Base-by-base conservation (phyloP, 2,888 invertebrate species). In the Caenorhabditis parvicauda region DNA sequence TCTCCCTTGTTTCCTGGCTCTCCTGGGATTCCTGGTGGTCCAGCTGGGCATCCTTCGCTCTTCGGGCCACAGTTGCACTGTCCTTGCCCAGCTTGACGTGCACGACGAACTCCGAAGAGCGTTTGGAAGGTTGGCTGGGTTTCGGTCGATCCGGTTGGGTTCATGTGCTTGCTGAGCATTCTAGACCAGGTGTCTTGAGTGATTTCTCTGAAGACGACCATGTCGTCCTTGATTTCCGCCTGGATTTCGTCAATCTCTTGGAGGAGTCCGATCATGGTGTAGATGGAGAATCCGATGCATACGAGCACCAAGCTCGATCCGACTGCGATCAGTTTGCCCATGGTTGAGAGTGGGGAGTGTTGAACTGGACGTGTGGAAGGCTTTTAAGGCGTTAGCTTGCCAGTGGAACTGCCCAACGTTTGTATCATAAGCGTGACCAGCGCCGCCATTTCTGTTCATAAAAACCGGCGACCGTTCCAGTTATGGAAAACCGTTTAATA, bases 1-100 rank as follows among this genome's bases (percentile, higher is more conserved):
- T 58, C 53, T 58, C 68, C 68, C 28, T 46, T 54, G 41, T 53
- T 51, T 65, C 68, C 68, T 45, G 56, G 63, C 32, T 54, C 54
- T 65, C 68, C 68, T 48, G 68, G 68, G 32, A 58, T 45, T 62
- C 68, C 68, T 52, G 68, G 68, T 53, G 68, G 68, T 59, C 68
- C 68, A 48, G 68, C 62, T 57, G 68, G 68, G 53, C 68, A 68
- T 47, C 65, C 65, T 27, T 58, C 62, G 43, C 59, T 56, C 45
- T 59, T 54, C 41, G 63, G 65, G 37, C 68, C 68, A 47, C 68
- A 68, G 59, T 68, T 68, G 58, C 68, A 68, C 55, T 61, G 59
- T 35, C 58, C 62, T 50, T 59, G 64, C 43, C 64, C 64, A 53
- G 63, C 55, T 55, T 65, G 63, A 58, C 62, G 62, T 27, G 57